A percentile compares a stretch with the other conserved stretches of the same genome.
Conservation (phyloP, 2,888 invertebrate species). For the Zhuqinia jingwanae region DNA sequence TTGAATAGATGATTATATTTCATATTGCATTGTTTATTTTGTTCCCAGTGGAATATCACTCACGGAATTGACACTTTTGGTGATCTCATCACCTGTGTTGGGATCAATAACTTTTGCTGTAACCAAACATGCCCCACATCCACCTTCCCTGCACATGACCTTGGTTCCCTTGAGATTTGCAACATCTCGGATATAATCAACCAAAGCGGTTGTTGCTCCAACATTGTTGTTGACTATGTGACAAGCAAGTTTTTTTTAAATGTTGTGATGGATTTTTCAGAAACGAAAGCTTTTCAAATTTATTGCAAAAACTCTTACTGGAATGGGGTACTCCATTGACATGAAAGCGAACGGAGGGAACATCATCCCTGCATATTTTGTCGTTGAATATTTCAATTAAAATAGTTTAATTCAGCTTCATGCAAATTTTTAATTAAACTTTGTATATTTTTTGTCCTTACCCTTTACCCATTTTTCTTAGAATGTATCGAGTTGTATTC, state of each 20-base stretch:
- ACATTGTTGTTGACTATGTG: neutral
- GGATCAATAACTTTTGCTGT: slow-evolving; percentile 48
- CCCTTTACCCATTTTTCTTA: neutral
- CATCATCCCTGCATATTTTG: no score
- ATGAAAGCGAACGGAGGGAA: no score
- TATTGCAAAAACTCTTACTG: no score
- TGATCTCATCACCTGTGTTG: neutral
- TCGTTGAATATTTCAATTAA: no score
- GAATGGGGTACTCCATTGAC: no score
- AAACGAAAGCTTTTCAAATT: no score
- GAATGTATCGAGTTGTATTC: no score
- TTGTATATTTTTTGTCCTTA: no score
- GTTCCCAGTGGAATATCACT: neutral
- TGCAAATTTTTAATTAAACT: no score
- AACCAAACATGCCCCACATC: slow-evolving; percentile 57
- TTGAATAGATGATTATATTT: neutral
- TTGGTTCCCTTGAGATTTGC: slow-evolving; percentile 50
- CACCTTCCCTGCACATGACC: slow-evolving; percentile 52
- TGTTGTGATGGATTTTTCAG: no score
- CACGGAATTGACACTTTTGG: slow-evolving; percentile 45
- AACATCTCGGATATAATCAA: slow-evolving; percentile 53
- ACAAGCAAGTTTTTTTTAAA: no score
- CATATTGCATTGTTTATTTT: neutral
- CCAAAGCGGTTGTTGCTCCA: neutral
- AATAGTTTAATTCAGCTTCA: no score